Evolutionary conservation across 2,797 vertebrate species (phyloP), one percentile per base, ranked within the genome.

Genomic region (Pipistrellus kuhlii): DNA sequence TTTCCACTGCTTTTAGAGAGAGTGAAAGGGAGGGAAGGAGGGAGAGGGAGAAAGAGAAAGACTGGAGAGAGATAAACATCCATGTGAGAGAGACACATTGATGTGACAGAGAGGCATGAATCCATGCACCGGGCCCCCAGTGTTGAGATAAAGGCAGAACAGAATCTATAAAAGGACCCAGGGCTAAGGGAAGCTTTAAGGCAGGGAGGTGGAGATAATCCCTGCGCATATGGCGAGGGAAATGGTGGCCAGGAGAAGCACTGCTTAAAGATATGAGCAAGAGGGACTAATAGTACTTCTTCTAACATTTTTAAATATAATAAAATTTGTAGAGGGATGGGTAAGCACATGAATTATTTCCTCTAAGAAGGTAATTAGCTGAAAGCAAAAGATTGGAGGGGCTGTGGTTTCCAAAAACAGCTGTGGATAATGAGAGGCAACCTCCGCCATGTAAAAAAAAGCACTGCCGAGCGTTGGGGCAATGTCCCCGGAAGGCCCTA

Each of bases 381-480:
- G 46, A 94, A 85, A 80, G 82, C 18, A 76, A 76, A 91, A 53
- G 46, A 69, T 23, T 78, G 46, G 75, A 84, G 46, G 44, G 14
- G 8, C 59, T 66, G 30, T 46, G 35, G 25, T 69, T 72, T 38
- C 44, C 46, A 66, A 17, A 78, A 51, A 23, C 62, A 46, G 44
- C 14, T 46, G 15, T 38, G 41, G 46, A 32, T 57, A 46, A 17
- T n/a, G 62, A 95, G 57, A 86, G n/a, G 8, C 6, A 12, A 44
- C 38, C 9, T n/a, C 32, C 23, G 44, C 71, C 44, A 73, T 66
- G 55, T 21, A 7, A 38, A 96, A 80, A 7, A 38, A 96, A 80
- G 51, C 11, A 23, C 27, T 14, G 35, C n/a, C 44, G 18, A 44
- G 48, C 13, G 8, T 27, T 57, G 38, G 15, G 48, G 13, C 30